A percentile compares a stretch with the other conserved stretches of the same genome.
These are phyloP conservation scores for Onychomys arenicola DNA, from an alignment of 2,797 vertebrate genomes.

Conservation along the genomic window DNA sequence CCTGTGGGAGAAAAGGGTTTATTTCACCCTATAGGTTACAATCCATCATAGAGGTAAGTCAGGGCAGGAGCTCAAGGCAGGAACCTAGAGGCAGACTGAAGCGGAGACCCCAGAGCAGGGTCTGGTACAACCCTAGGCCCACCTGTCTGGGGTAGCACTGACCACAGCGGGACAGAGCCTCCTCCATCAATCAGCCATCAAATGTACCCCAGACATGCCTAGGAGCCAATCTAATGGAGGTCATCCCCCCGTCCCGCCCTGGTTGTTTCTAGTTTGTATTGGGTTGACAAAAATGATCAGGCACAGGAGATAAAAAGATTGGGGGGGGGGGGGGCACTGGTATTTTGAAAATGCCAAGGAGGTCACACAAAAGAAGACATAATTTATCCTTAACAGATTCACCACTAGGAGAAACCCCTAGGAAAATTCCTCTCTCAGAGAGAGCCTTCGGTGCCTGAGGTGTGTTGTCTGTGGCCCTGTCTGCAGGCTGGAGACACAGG, in stretches of 20 bases:
- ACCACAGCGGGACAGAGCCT: not conserved
- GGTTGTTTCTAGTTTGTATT: not conserved
- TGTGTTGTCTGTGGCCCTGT: not conserved
- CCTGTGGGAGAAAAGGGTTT: too few relatives aligned
- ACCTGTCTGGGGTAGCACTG: not conserved
- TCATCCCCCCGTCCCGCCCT: too few relatives aligned
- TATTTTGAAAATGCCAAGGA: not conserved
- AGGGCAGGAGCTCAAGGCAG: not conserved
- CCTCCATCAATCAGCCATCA: not conserved
- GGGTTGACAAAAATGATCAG: not conserved
- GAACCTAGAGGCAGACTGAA: not conserved
- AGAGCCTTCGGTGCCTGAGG: not conserved
- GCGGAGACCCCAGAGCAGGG: not conserved
- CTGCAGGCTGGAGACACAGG: fast-evolving
- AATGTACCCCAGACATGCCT: not conserved
- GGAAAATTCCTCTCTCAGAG: too few relatives aligned
- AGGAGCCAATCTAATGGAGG: not conserved
- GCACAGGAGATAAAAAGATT: too few relatives aligned
- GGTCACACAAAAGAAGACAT: not conserved
- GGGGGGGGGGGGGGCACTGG: not conserved
- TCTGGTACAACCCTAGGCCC: not conserved
- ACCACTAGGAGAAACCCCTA: not conserved
- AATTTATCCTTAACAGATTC: not conserved
- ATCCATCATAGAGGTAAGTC: not conserved
- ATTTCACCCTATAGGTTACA: not conserved